phyloP scores from a whole-genome alignment of 1,140 invertebrate species.

The Neuroterus valhalla region DNA sequence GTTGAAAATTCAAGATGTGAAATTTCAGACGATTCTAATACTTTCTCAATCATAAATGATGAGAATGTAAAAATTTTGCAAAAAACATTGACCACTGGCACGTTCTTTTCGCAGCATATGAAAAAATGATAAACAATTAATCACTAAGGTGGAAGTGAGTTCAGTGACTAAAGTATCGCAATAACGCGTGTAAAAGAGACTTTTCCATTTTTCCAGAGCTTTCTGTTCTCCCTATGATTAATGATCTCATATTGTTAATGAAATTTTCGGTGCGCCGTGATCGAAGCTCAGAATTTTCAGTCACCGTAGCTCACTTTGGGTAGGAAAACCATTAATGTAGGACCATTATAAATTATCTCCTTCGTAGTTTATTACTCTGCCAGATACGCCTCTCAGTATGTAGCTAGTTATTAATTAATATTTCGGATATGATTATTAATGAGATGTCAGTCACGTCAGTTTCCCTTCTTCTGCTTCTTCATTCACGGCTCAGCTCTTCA shows the following conservation, averaged over 20 bases:
- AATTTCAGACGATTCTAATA: too few relatives aligned
- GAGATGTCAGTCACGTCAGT: constrained; percentile 14
- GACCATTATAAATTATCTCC: constrained; percentile 27
- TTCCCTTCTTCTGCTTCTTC: constrained; percentile 28
- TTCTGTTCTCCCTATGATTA: background rate
- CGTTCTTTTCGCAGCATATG: too few relatives aligned
- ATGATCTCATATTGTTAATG: constrained; percentile 10
- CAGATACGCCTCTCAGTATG: constrained; percentile 8
- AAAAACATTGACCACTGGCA: too few relatives aligned
- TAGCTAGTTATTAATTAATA: constrained; percentile 39
- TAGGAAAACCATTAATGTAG: constrained; percentile 27
- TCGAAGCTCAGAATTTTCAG: constrained; percentile 17
- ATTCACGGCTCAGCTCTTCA: background rate
- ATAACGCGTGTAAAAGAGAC: too few relatives aligned
- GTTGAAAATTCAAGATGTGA: too few relatives aligned
- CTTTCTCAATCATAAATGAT: too few relatives aligned
- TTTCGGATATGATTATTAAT: constrained; percentile 41
- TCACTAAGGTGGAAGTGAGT: too few relatives aligned
- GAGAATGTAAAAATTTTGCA: too few relatives aligned
- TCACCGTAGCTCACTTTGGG: background rate
- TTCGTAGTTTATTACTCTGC: constrained; percentile 3
- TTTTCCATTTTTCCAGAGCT: too few relatives aligned
- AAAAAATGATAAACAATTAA: too few relatives aligned
- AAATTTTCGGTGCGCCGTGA: constrained; percentile 16
- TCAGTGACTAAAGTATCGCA: too few relatives aligned